Evolutionary conservation across 1,140 invertebrate genomes (phyloP).

Genomic region (Patella vulgata): DNA sequence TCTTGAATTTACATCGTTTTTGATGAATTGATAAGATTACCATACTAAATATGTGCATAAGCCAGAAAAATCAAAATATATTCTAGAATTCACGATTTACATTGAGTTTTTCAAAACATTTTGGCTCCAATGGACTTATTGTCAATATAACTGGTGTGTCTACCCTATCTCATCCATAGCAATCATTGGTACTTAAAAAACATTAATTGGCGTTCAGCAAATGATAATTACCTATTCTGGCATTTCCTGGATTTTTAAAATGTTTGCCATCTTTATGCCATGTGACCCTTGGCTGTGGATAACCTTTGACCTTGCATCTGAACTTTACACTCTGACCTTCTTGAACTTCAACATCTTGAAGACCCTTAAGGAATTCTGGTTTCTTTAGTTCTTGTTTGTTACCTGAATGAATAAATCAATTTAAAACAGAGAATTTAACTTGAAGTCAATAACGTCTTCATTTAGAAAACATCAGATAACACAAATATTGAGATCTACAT

Average conservation of each 20-base stretch:
- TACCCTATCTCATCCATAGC: too few relatives aligned
- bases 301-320: slow-evolving; percentile 64
- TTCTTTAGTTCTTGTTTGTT: slow-evolving; percentile 57
- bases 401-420: slow-evolving; percentile 40
- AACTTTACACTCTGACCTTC: slow-evolving; percentile 64
- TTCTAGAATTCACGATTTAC: too few relatives aligned
- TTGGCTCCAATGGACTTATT: too few relatives aligned
- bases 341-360: slow-evolving; percentile 55
- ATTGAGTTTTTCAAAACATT: too few relatives aligned
- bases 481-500: neutral
- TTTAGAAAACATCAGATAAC: neutral
- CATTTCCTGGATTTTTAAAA: slow-evolving; percentile 39
- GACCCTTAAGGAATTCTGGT: slow-evolving; percentile 60
- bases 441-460: neutral
- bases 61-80: too few relatives aligned
- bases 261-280: slow-evolving; percentile 63
- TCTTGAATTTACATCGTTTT: too few relatives aligned
- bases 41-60: too few relatives aligned
- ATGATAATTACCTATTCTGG: slow-evolving; percentile 51
- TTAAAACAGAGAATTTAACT: neutral
- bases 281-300: slow-evolving; percentile 58
- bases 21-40: too few relatives aligned
- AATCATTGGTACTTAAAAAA: too few relatives aligned
- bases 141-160: too few relatives aligned
- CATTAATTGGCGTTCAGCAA: too few relatives aligned